phyloP scores from a whole-genome alignment of 1,140 invertebrate genomes.

The Drosophila serrata region DNA sequence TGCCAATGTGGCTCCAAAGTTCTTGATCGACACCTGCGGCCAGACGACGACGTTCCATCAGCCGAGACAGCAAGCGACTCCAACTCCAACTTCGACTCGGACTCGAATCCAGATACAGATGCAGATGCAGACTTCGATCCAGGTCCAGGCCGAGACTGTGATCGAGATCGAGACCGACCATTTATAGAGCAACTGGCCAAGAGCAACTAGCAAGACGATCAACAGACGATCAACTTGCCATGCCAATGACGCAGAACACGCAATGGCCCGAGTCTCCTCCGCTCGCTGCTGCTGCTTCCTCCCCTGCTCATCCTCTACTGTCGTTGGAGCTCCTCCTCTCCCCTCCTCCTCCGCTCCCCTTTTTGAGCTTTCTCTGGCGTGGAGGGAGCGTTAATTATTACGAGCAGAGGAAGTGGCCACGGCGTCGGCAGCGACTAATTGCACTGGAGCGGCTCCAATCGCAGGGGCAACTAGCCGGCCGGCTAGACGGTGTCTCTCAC shows the following conservation, averaged over 20 bases:
- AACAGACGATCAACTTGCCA: slow-evolving; percentile 75
- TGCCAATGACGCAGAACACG: slow-evolving; percentile 78
- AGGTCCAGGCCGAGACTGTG: slow-evolving; percentile 11
- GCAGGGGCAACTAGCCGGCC: slow-evolving; percentile 35
- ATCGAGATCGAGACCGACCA: slow-evolving; percentile 49
- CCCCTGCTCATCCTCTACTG: neutral
- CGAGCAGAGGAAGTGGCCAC: slow-evolving; percentile 74
- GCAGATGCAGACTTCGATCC: slow-evolving; percentile 18
- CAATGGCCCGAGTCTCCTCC: slow-evolving; percentile 43
- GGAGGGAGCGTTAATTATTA: slow-evolving; percentile 76
- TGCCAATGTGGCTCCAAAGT: slow-evolving; percentile 83
- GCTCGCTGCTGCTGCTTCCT: neutral
- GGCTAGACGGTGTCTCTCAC: slow-evolving; percentile 44
- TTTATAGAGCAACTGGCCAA: slow-evolving; percentile 72
- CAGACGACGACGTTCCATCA: slow-evolving; percentile 48
- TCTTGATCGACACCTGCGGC: slow-evolving; percentile 79
- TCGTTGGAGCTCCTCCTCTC: neutral
- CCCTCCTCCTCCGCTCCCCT: slow-evolving; percentile 5
- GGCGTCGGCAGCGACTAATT: slow-evolving; percentile 71
- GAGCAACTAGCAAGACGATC: slow-evolving; percentile 76
- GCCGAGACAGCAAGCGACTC: slow-evolving; percentile 11
- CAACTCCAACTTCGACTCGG: neutral
- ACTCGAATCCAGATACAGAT: slow-evolving; percentile 10
- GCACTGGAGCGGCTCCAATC: slow-evolving; percentile 52
- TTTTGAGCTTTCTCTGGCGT: slow-evolving; percentile 57